phyloP scores from a whole-genome alignment of 2,888 invertebrate genomes.

The Nasonia oneida region DNA sequence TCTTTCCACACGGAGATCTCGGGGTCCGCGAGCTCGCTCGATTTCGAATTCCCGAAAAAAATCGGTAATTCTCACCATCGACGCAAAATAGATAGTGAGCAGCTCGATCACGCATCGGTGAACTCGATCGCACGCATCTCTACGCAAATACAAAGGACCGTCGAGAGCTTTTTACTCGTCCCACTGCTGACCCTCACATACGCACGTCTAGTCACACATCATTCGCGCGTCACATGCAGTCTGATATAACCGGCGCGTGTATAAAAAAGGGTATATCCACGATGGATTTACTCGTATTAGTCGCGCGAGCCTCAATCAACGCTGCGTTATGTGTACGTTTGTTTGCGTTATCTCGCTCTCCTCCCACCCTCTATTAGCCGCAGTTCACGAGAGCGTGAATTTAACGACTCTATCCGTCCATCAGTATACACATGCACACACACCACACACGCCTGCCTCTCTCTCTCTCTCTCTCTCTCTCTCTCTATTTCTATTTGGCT shows the following conservation, averaged over 20 bases:
- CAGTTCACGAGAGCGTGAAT: slow-evolving; percentile 48
- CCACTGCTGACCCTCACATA: neutral
- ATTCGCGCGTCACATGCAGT: neutral
- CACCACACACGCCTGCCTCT: neutral
- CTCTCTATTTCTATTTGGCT: neutral
- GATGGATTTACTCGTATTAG: neutral
- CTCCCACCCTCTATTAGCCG: slow-evolving; percentile 5
- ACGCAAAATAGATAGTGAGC: neutral
- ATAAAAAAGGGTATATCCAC: neutral
- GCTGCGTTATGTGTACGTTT: slow-evolving; percentile 11
- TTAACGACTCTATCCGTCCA: slow-evolving; percentile 47
- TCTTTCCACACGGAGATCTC: neutral
- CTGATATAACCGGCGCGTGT: slow-evolving; percentile 2
- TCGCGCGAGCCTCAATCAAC: slow-evolving; percentile 38
- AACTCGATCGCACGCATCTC: neutral
- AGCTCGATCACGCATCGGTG: neutral
- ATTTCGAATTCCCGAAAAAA: neutral
- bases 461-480: neutral
- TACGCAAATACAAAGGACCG: neutral
- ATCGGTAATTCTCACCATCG: neutral
- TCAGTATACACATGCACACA: neutral
- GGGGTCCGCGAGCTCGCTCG: neutral
- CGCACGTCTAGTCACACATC: neutral
- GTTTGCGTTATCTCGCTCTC: neutral
- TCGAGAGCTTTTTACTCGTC: neutral